These are phyloP conservation scores for Sinocyclocheilus rhinocerous DNA, from an alignment of 2,113 vertebrate genomes.

Conservation along the genomic window DNA sequence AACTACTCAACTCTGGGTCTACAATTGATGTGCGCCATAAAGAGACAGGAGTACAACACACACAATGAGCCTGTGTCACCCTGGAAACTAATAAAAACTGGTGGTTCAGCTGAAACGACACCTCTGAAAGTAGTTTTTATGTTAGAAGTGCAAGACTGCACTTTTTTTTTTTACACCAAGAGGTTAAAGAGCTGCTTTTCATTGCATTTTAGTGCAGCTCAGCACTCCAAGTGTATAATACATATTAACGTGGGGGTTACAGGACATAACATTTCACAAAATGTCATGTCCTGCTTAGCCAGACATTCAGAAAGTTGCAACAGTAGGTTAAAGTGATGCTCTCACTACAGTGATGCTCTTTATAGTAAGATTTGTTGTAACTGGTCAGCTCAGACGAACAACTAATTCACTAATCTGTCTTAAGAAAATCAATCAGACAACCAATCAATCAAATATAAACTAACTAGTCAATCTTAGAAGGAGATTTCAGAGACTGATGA, in stretches of 20 bases:
- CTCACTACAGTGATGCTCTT: too few relatives aligned
- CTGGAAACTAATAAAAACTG: not conserved
- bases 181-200: slow-evolving; percentile 16
- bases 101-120: not conserved
- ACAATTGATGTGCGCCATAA: not conserved
- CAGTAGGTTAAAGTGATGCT: too few relatives aligned
- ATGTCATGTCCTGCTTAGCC: too few relatives aligned
- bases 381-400: too few relatives aligned
- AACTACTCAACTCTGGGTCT: not conserved
- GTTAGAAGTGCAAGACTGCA: slow-evolving; percentile 8
- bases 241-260: not conserved
- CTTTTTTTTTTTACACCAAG: not conserved
- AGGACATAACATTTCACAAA: not conserved
- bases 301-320: too few relatives aligned
- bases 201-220: not conserved
- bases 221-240: slow-evolving; percentile 5
- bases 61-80: not conserved
- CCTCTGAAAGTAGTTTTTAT: slow-evolving; percentile 6
- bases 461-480: too few relatives aligned
- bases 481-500: too few relatives aligned
- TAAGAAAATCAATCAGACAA: too few relatives aligned
- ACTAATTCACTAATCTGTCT: too few relatives aligned
- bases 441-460: too few relatives aligned
- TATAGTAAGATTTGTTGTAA: too few relatives aligned
- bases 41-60: not conserved